These are phyloP conservation scores for Echinometra lucunter DNA, from an alignment of 53 echinoderm and acorn worm species.

Conservation along the genomic window DNA sequence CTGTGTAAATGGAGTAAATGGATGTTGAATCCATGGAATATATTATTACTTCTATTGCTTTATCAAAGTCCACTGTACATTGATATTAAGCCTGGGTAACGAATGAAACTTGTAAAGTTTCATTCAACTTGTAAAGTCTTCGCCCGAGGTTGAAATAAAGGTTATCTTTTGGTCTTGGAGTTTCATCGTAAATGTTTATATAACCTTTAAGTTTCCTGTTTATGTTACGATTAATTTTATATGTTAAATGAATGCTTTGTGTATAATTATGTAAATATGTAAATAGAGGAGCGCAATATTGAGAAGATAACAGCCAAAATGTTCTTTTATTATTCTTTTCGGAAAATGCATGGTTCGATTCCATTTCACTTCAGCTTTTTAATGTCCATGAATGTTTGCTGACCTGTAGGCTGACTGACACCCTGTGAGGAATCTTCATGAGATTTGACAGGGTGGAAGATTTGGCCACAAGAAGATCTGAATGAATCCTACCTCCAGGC, in stretches of 20 bases:
- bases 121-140: too few relatives aligned
- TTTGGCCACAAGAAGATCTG: too few relatives aligned
- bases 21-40: neutral
- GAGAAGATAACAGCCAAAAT: neutral
- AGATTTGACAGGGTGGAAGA: too few relatives aligned
- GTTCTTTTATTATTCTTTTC: neutral
- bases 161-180: neutral
- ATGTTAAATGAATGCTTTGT: neutral
- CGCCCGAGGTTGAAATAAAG: neutral
- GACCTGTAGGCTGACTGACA: too few relatives aligned
- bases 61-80: neutral
- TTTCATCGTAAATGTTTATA: neutral
- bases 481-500: too few relatives aligned
- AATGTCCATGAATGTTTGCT: neutral
- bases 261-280: conserved; percentile 23
- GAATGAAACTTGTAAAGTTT: neutral
- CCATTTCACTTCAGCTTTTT: neutral
- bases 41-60: neutral
- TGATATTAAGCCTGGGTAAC: neutral
- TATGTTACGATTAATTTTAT: neutral
- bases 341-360: neutral
- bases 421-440: too few relatives aligned
- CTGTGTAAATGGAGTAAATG: neutral
- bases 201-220: neutral
- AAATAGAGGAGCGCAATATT: conserved; percentile 13